phyloP scores from a whole-genome alignment of 1,140 invertebrate species.

The Orius insidiosus region DNA sequence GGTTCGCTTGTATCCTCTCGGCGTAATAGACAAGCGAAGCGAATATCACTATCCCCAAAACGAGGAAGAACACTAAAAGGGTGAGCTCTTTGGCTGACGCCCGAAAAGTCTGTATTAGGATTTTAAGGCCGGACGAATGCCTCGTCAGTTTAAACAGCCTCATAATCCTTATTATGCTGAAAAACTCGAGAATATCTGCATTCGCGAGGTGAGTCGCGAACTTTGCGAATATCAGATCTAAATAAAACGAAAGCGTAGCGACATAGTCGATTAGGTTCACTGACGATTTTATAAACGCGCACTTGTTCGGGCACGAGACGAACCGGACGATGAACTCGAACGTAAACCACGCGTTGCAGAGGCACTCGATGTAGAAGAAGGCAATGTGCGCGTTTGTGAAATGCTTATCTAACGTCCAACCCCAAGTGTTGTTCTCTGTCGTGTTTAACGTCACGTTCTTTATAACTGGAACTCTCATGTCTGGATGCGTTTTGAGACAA shows the following conservation, averaged over 20 bases:
- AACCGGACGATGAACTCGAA: slow-evolving; percentile 93
- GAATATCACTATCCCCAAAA: slow-evolving; percentile 92
- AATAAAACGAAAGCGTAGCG: slow-evolving; percentile 95
- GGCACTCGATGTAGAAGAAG: slow-evolving; percentile 98
- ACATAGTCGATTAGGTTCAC: slow-evolving; percentile 98
- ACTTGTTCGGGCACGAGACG: slow-evolving; percentile 81
- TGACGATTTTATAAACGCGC: slow-evolving; percentile 79
- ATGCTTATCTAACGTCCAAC: slow-evolving; percentile 78
- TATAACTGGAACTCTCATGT: slow-evolving; percentile 91
- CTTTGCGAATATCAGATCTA: slow-evolving; percentile 75
- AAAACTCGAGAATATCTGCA: slow-evolving; percentile 96
- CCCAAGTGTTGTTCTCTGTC: slow-evolving; percentile 42
- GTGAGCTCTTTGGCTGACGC: slow-evolving; percentile 96
- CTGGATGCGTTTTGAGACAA: slow-evolving; percentile 96
- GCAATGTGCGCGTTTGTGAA: slow-evolving; percentile 91
- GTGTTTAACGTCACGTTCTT: slow-evolving; percentile 64
- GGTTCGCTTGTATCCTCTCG: slow-evolving; percentile 76
- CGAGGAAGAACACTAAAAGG: slow-evolving; percentile 86
- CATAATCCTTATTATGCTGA: slow-evolving; percentile 97
- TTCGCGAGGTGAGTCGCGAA: slow-evolving; percentile 86
- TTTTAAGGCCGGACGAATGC: slow-evolving; percentile 92
- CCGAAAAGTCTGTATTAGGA: slow-evolving; percentile 92
- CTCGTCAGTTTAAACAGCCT: slow-evolving; percentile 93
- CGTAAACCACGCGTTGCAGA: slow-evolving; percentile 99
- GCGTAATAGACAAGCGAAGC: slow-evolving; percentile 94